These are phyloP conservation scores for Platynereis dumerilii DNA, from an alignment of 2,888 invertebrate species.

Conservation along the genomic window DNA sequence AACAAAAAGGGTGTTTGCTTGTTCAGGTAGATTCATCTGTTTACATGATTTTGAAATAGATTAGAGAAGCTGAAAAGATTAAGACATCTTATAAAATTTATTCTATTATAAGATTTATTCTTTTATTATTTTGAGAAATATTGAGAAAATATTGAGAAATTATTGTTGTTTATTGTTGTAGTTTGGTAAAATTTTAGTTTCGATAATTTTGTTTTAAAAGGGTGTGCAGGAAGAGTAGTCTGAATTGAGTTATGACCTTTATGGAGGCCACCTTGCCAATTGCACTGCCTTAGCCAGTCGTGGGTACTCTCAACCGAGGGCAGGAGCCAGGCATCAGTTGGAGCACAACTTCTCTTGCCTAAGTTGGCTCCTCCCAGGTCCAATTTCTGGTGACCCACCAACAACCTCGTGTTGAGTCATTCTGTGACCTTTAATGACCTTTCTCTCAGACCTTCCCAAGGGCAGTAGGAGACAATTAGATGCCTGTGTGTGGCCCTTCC, in stretches of 20 bases:
- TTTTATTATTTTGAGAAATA: no score
- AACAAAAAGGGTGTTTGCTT: no score
- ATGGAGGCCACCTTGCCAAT: conserved; percentile 46
- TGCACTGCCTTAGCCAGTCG: conserved; percentile 45
- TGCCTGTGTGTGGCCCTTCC: conserved; percentile 17
- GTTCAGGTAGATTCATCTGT: no score
- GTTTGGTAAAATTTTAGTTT: no score
- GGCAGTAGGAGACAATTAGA: conserved; percentile 26
- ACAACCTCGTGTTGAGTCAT: conserved; percentile 39
- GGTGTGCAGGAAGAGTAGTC: conserved; percentile 46
- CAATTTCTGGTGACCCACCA: conserved; percentile 46
- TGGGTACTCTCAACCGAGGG: conserved; percentile 45
- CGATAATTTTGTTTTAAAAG: neutral
- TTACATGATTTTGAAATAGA: no score
- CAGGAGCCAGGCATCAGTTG: conserved; percentile 39
- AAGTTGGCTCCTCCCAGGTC: conserved; percentile 26
- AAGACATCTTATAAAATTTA: no score
- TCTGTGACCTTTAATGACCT: conserved; percentile 43
- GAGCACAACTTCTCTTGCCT: conserved; percentile 35
- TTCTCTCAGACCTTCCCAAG: conserved; percentile 58
- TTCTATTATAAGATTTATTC: no score
- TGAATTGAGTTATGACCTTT: conserved; percentile 53
- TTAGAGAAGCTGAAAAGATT: no score
- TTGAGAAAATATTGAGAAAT: no score
- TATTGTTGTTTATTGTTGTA: no score